phyloP scores from a whole-genome alignment of 2,797 vertebrate genomes.

The Amniataba percoides region DNA sequence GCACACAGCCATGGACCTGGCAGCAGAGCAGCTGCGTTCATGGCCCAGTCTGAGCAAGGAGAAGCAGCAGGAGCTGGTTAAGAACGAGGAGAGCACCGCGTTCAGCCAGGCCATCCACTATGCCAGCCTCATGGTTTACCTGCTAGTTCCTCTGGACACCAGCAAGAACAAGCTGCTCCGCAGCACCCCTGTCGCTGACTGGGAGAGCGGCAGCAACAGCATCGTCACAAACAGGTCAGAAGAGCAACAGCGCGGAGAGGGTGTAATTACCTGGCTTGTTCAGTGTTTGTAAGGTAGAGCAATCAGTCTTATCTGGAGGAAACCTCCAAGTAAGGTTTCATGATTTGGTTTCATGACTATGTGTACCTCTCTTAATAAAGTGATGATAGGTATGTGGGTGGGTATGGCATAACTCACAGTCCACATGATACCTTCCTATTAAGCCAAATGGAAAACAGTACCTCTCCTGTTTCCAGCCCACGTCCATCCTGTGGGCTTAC shows the following conservation, averaged over 20 bases:
- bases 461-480: slow-evolving; percentile 59
- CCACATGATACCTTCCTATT: slow-evolving; percentile 64
- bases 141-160: slow-evolving; percentile 95
- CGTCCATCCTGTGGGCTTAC: slow-evolving; percentile 64
- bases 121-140: slow-evolving; percentile 97
- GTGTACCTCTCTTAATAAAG: slow-evolving; percentile 58
- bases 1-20: slow-evolving; percentile 96
- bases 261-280: slow-evolving; percentile 12
- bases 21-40: slow-evolving; percentile 92
- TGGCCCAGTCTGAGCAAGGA: slow-evolving; percentile 94
- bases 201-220: slow-evolving; percentile 99
- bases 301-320: slow-evolving; percentile 58
- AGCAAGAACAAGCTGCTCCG: slow-evolving; percentile 96
- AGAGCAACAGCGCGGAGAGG: background rate
- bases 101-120: slow-evolving; percentile 99
- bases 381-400: slow-evolving; percentile 74
- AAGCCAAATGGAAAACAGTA: slow-evolving; percentile 60
- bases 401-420: slow-evolving; percentile 59
- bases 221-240: slow-evolving; percentile 95
- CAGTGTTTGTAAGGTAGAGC: slow-evolving; percentile 51
- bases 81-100: slow-evolving; percentile 97
- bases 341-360: slow-evolving; percentile 66
- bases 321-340: slow-evolving; percentile 49
- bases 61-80: slow-evolving; percentile 93
- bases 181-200: slow-evolving; percentile 90